These are phyloP conservation scores for Balaenoptera acutorostrata DNA, from an alignment of 2,113 vertebrate species.

Conservation along the genomic window DNA sequence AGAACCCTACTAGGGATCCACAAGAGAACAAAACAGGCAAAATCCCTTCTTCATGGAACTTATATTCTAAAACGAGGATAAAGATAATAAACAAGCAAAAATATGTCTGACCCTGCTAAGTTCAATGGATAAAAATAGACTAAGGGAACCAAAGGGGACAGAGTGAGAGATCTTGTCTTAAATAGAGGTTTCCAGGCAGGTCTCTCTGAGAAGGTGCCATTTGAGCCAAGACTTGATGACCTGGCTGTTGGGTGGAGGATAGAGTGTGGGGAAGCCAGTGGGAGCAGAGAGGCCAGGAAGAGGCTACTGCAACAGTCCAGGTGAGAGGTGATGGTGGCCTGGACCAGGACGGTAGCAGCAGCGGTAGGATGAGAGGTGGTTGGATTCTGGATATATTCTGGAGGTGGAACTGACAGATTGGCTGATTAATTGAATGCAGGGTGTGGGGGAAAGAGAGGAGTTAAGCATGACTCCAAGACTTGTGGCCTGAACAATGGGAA, in stretches of 20 bases:
- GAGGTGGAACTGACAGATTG: not conserved
- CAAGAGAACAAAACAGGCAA: not conserved
- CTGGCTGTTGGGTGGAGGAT: not conserved
- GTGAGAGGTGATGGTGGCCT: not conserved
- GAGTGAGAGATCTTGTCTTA: not conserved
- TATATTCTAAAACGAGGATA: not conserved
- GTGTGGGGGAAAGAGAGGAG: not conserved
- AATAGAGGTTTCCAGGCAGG: not conserved
- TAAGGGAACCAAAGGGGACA: not conserved
- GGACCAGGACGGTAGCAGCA: not conserved
- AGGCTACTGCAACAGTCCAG: not conserved
- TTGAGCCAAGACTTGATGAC: not conserved
- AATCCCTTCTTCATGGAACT: not conserved
- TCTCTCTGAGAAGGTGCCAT: not conserved
- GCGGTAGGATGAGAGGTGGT: not conserved
- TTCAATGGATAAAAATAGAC: not conserved
- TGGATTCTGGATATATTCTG: not conserved
- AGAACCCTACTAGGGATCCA: not conserved
- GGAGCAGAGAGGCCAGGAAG: not conserved
- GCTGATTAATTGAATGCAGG: not conserved
- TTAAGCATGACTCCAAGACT: not conserved
- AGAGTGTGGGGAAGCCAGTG: not conserved
- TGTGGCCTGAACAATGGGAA: not conserved
- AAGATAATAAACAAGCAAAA: constrained; percentile 1
- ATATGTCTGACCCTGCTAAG: not conserved